phyloP scores from a whole-genome alignment of 2,797 vertebrate genomes.

The Malacoraja senta region DNA sequence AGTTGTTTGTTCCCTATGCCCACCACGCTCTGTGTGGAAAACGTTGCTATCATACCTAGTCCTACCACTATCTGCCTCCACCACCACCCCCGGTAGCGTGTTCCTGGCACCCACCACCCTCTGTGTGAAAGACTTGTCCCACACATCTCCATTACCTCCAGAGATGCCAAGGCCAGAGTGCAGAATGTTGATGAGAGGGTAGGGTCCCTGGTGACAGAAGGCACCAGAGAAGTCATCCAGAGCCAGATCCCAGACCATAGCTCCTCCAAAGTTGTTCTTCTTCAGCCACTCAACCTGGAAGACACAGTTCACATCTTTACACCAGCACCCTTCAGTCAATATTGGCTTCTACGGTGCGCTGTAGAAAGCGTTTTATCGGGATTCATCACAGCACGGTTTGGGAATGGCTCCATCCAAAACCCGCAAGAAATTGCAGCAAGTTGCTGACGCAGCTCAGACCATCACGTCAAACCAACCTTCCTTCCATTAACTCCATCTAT shows the following conservation, averaged over 20 bases:
- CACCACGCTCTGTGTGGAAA: no score
- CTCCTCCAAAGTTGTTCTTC: constrained; percentile 50
- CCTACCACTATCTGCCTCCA: no score
- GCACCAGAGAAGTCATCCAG: constrained; percentile 60
- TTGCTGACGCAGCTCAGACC: no score
- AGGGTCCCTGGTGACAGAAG: constrained; percentile 59
- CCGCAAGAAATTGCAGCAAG: no score
- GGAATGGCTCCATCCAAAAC: no score
- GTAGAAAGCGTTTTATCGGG: no score
- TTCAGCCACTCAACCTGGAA: constrained; percentile 57
- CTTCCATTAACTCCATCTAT: no score
- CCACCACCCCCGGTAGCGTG: no score
- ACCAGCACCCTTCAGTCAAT: background rate
- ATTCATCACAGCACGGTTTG: no score
- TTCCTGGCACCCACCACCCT: no score
- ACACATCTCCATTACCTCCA: constrained; percentile 42
- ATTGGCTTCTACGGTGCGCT: background rate
- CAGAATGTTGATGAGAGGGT: constrained; percentile 58
- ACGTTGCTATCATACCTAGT: constrained; percentile 5
- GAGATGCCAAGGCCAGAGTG: constrained; percentile 53
- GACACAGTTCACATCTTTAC: background rate
- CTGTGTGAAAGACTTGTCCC: constrained; percentile 37
- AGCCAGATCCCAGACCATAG: constrained; percentile 50
- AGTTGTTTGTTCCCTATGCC: no score
- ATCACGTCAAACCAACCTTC: no score